Conservation (phyloP, 2,797 vertebrate species). For the Clangula hyemalis region DNA sequence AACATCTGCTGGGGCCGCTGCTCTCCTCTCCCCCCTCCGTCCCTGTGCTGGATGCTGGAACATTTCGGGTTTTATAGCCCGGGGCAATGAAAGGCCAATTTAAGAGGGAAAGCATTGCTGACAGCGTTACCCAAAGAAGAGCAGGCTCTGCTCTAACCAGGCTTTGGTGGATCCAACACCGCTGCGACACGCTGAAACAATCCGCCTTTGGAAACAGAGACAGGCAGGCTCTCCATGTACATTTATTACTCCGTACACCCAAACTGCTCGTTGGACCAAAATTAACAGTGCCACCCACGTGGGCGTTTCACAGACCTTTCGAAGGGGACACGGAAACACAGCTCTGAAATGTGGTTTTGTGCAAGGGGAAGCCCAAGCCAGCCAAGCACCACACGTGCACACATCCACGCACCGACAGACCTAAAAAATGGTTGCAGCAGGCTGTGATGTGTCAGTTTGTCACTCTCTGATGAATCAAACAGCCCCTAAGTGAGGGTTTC, state of each 20-base stretch:
- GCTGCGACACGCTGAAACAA: not conserved
- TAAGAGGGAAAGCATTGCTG: constrained; percentile 21
- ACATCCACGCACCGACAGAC: not conserved
- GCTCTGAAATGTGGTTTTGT: not conserved
- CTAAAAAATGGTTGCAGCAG: accelerated
- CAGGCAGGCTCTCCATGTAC: not conserved
- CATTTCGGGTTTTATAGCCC: not conserved
- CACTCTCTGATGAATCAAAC: not conserved
- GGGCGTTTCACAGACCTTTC: constrained; percentile 21
- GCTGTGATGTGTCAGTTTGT: accelerated
- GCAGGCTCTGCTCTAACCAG: not conserved
- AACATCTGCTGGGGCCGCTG: constrained; percentile 43
- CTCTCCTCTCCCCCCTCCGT: not conserved
- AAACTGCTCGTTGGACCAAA: not conserved
- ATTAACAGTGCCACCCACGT: not conserved
- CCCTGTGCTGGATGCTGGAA: not conserved
- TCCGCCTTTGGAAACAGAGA: not conserved
- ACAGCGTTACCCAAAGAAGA: not conserved
- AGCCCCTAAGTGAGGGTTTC: not conserved
- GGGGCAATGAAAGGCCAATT: not conserved
- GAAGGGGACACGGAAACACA: constrained; percentile 12
- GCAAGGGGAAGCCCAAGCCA: constrained; percentile 30
- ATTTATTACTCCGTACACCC: constrained; percentile 63
- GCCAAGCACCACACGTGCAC: not conserved
- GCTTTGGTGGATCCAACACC: not conserved